Conservation (phyloP, 2,113 vertebrate species). For the Sinosuthora webbiana region DNA sequence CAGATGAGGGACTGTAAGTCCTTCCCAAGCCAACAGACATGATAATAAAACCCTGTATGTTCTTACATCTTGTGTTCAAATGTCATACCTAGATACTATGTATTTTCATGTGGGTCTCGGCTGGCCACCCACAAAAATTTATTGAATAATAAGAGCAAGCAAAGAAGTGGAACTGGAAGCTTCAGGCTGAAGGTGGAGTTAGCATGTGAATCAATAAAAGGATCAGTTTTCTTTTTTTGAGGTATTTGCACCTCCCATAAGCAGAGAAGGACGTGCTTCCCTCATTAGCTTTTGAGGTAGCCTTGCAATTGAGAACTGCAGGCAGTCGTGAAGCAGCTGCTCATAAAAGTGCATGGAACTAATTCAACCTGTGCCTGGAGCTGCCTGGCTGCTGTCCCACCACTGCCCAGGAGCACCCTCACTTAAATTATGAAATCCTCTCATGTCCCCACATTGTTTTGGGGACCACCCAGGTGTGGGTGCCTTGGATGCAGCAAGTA, state of each 20-base stretch:
- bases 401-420: constrained; percentile 17
- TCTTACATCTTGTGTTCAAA: not conserved
- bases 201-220: constrained; percentile 1
- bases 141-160: not conserved
- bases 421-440: not conserved
- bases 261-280: not conserved
- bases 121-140: not conserved
- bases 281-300: not conserved
- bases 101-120: not conserved
- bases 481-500: not conserved
- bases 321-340: not conserved
- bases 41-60: not conserved
- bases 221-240: not conserved
- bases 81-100: not conserved
- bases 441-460: not conserved
- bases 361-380: not conserved
- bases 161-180: not conserved
- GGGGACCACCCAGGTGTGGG: not conserved
- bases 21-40: not conserved
- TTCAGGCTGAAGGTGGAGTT: not conserved
- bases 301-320: not conserved
- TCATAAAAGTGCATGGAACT: constrained; percentile 14
- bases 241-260: not conserved
- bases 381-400: constrained; percentile 23
- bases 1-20: not conserved